Evolutionary conservation across 1,140 invertebrate species (phyloP).

Genomic region (Acromyrmex echinatior): DNA sequence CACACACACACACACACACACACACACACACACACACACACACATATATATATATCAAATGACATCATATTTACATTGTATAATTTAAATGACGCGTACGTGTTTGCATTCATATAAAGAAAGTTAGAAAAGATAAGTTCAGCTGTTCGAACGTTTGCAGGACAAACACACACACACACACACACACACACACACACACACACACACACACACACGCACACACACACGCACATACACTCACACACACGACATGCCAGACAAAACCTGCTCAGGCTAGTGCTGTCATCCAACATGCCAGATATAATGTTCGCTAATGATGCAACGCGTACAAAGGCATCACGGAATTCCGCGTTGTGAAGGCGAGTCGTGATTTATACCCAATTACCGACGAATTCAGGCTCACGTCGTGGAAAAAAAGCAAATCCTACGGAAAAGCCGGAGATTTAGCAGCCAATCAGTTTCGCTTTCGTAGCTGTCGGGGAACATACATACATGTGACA

Average conservation of each 20-base stretch:
- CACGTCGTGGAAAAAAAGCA: slow-evolving; percentile 57
- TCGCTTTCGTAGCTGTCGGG: slow-evolving; percentile 56
- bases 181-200: too few species aligned
- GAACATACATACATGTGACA: slow-evolving; percentile 36
- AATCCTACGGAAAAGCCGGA: slow-evolving; percentile 74
- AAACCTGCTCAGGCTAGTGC: slow-evolving; percentile 43
- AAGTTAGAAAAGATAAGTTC: slow-evolving; percentile 31
- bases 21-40: too few species aligned
- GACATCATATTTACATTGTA: not conserved
- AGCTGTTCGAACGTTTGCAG: slow-evolving; percentile 21
- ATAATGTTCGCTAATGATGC: slow-evolving; percentile 77
- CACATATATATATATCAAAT: too few species aligned
- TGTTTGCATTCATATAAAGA: slow-evolving; percentile 12
- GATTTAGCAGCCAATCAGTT: slow-evolving; percentile 77
- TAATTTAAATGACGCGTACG: not conserved
- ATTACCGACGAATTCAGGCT: slow-evolving; percentile 77
- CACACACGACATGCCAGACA: not conserved
- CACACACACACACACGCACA: too few species aligned
- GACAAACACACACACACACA: not conserved
- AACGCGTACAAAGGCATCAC: slow-evolving; percentile 68
- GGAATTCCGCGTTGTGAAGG: slow-evolving; percentile 44
- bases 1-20: too few species aligned
- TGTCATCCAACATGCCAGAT: slow-evolving; percentile 67
- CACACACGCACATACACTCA: not conserved
- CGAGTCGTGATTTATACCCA: slow-evolving; percentile 77